Percentiles rank a stretch among this genome's conserved stretches.
Conservation (phyloP, 2,113 vertebrate genomes). For the Pyxicephalus adspersus region DNA sequence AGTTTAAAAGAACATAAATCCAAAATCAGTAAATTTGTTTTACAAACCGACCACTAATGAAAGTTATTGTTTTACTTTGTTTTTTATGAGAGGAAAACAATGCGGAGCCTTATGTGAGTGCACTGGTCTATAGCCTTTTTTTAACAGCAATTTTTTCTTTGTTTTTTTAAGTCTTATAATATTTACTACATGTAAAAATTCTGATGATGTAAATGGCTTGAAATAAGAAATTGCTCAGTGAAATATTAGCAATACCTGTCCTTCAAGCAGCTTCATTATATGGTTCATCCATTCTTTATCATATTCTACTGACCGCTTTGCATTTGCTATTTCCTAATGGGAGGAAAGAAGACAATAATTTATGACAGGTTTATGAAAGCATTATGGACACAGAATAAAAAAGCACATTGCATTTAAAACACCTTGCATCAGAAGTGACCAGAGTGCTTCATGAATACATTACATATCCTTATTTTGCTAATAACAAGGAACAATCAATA, state of each 20-base stretch:
- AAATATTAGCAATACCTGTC: slow-evolving; percentile 74
- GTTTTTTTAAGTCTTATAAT: too few relatives aligned
- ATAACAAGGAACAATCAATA: slow-evolving; percentile 55
- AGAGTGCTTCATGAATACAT: slow-evolving; percentile 46
- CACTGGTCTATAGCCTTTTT: neutral
- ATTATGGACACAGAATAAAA: slow-evolving; percentile 46
- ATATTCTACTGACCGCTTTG: slow-evolving; percentile 68
- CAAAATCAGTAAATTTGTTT: too few relatives aligned
- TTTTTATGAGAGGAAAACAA: too few relatives aligned
- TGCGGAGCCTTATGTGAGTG: too few relatives aligned
- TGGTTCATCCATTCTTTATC: slow-evolving; percentile 83
- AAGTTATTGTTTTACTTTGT: too few relatives aligned
- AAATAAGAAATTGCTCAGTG: neutral
- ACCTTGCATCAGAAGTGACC: slow-evolving; percentile 50
- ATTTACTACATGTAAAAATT: neutral
- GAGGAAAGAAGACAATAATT: slow-evolving; percentile 57
- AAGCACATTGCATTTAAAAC: slow-evolving; percentile 20
- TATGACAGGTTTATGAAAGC: slow-evolving; percentile 49
- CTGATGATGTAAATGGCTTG: neutral
- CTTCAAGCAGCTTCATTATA: slow-evolving; percentile 81
- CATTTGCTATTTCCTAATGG: slow-evolving; percentile 72
- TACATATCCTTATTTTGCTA: slow-evolving; percentile 46
- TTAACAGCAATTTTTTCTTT: neutral
- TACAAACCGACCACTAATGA: too few relatives aligned
- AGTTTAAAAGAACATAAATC: too few relatives aligned